Evolutionary conservation across 2,113 vertebrate genomes (phyloP).

Genomic region (Peucedramus taeniatus): DNA sequence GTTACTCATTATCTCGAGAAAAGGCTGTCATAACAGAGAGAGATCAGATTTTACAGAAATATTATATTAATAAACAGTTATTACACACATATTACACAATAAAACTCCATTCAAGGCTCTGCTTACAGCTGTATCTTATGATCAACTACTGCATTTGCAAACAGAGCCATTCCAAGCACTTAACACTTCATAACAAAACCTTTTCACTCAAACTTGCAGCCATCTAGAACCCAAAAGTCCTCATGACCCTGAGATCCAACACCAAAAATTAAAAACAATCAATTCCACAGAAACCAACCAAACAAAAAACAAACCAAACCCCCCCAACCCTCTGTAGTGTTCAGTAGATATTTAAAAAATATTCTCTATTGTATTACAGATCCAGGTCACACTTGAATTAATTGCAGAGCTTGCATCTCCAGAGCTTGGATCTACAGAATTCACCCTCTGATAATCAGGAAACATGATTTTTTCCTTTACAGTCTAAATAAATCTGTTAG

Average conservation of each 20-base stretch:
- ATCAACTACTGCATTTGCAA: background rate
- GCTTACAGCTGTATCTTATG: background rate
- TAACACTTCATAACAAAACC: background rate
- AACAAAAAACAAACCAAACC: background rate
- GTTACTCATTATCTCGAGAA: background rate
- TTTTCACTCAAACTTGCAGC: background rate
- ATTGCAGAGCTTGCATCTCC: background rate
- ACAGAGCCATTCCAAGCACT: background rate
- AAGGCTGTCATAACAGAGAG: background rate
- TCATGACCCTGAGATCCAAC: background rate
- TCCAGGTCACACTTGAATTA: background rate
- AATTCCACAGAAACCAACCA: background rate
- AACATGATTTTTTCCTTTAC: background rate
- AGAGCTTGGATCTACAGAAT: background rate
- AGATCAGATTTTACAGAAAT: background rate
- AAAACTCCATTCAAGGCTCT: background rate
- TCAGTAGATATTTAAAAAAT: background rate
- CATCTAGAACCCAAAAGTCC: background rate
- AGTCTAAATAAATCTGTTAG: background rate
- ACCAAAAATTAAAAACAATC: background rate
- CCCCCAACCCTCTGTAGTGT: background rate
- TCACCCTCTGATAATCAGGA: background rate
- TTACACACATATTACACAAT: background rate
- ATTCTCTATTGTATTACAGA: background rate
- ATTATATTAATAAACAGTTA: background rate